A percentile compares a stretch with the other conserved stretches of the same genome.
These are phyloP conservation scores for Colaptes auratus DNA, from an alignment of 2,113 vertebrate species.

Conservation along the genomic window DNA sequence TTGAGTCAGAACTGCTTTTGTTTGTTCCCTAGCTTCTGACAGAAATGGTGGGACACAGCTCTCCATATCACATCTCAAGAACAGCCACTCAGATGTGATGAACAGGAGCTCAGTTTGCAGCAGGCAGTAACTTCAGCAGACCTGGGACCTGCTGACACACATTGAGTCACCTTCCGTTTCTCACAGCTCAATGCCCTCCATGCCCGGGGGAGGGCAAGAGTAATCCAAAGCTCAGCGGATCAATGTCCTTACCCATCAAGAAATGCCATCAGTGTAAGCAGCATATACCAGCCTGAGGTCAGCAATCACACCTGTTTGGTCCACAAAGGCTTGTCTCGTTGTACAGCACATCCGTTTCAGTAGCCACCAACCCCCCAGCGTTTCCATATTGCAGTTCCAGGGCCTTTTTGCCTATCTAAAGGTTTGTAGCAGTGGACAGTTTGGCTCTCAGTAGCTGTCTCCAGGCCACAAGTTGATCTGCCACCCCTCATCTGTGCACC, in stretches of 20 bases:
- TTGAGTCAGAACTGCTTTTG: not conserved
- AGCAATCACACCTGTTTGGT: not conserved
- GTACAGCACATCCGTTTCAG: not conserved
- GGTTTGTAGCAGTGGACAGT: not conserved
- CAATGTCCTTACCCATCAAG: not conserved
- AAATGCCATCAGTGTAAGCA: not conserved
- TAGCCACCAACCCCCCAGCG: not conserved
- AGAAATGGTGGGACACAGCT: not conserved
- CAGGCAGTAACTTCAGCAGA: not conserved
- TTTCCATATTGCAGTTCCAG: not conserved
- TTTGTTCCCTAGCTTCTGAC: not conserved
- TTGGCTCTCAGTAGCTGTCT: not conserved
- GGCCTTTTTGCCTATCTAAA: not conserved
- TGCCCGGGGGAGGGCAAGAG: not conserved
- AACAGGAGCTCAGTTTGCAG: not conserved
- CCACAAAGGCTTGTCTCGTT: not conserved
- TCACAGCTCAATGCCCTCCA: not conserved
- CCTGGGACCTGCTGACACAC: not conserved
- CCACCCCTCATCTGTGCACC: not conserved
- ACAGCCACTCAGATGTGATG: not conserved
- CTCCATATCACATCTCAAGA: not conserved
- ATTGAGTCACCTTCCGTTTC: not conserved
- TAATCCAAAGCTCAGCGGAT: not conserved
- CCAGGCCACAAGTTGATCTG: not conserved
- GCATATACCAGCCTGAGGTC: not conserved